These are phyloP conservation scores for Anomalospiza imberbis DNA, from an alignment of 2,797 vertebrate species.

Conservation along the genomic window DNA sequence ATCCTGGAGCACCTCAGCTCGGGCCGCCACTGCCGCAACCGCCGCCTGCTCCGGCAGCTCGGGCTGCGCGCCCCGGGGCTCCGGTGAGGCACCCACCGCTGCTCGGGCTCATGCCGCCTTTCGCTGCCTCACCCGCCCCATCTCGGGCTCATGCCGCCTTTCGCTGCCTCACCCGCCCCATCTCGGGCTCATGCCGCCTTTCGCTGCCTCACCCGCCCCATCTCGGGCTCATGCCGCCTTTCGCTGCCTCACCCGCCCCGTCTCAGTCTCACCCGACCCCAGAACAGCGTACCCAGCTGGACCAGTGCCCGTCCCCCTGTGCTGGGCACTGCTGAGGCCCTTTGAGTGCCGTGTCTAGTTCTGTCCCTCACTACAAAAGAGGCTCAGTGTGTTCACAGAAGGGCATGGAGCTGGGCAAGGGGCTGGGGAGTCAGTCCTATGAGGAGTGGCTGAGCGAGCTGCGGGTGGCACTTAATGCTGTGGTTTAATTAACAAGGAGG, in stretches of 20 bases:
- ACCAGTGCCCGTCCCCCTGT: background rate
- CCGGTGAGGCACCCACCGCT: background rate
- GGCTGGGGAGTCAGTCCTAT: background rate
- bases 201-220: rapidly evolving
- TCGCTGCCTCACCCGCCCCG: background rate
- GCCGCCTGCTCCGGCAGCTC: conserved; percentile 50
- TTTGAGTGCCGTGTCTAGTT: background rate
- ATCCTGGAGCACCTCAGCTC: conserved; percentile 65
- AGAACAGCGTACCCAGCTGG: background rate
- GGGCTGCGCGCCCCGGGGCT: conserved; percentile 12
- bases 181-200: rapidly evolving
- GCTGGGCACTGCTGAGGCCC: background rate
- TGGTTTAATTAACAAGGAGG: background rate
- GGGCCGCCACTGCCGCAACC: conserved; percentile 61
- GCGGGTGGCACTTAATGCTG: background rate
- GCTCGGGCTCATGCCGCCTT: too few relatives aligned
- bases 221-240: rapidly evolving
- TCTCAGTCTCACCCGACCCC: background rate
- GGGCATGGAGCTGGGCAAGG: background rate
- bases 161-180: too few relatives aligned
- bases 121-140: too few relatives aligned
- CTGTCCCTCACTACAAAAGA: too few relatives aligned
- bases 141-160: too few relatives aligned
- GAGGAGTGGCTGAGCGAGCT: background rate
- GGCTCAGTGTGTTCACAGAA: background rate